These are phyloP conservation scores for Megaceryle torquata DNA, from an alignment of 2,113 vertebrate genomes.

Conservation along the genomic window DNA sequence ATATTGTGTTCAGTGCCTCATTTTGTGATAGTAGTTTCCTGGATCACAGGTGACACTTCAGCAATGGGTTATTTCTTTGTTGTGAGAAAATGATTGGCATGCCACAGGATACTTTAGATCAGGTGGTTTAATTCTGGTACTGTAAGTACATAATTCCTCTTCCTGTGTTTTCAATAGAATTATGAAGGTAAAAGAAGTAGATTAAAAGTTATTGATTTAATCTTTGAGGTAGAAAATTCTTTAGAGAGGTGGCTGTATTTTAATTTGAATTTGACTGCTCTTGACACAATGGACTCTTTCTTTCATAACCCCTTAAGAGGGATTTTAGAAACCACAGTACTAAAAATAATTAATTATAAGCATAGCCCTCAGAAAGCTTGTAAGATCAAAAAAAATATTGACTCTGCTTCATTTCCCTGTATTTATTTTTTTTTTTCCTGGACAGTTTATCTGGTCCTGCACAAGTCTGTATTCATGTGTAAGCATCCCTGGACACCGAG, in stretches of 20 bases:
- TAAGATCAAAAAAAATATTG: not conserved
- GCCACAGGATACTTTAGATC: not conserved
- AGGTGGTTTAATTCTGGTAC: not conserved
- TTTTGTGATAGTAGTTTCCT: not conserved
- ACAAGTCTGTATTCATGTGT: not conserved
- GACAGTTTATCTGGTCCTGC: not conserved
- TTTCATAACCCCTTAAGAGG: not conserved
- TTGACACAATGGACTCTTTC: not conserved
- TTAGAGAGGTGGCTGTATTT: not conserved
- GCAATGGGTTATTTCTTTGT: not conserved
- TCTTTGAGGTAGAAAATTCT: not conserved
- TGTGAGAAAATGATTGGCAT: not conserved
- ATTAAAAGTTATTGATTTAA: constrained; percentile 5
- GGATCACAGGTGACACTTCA: constrained; percentile 1
- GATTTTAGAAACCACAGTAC: not conserved
- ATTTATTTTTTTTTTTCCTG: not conserved
- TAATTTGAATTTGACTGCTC: not conserved
- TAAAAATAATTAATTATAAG: not conserved
- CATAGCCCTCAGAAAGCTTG: not conserved
- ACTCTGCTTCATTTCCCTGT: not conserved
- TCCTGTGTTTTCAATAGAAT: not conserved
- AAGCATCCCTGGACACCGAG: not conserved
- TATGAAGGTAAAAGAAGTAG: not conserved
- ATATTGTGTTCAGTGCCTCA: not conserved
- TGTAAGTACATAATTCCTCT: not conserved